These are phyloP conservation scores for Catalaphyllia jardinei DNA, from an alignment of 64 coral and sea anemone species.

Conservation along the genomic window DNA sequence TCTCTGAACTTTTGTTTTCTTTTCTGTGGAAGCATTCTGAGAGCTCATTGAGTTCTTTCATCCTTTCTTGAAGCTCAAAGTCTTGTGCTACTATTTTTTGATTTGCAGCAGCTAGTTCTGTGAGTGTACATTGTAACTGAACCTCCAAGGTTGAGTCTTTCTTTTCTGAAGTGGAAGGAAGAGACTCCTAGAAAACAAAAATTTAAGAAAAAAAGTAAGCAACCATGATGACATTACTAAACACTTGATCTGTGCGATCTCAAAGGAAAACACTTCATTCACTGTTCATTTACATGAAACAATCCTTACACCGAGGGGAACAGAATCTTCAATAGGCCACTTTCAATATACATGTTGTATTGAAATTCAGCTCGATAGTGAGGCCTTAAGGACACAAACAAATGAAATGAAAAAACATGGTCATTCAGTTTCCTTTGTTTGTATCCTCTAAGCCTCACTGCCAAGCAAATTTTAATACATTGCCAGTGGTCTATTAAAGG, in stretches of 20 bases:
- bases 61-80: constrained; percentile 53
- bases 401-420: too few species aligned
- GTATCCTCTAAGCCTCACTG: too few species aligned
- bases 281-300: too few species aligned
- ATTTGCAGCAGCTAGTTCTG: constrained; percentile 30
- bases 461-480: too few species aligned
- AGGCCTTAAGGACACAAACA: too few species aligned
- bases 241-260: background rate
- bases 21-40: constrained; percentile 62
- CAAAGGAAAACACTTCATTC: too few species aligned
- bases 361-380: too few species aligned
- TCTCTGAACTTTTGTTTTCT: constrained; percentile 46
- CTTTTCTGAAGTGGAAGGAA: background rate
- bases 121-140: constrained; percentile 3
- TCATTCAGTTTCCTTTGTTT: too few species aligned
- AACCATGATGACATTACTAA: background rate
- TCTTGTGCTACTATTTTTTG: constrained; percentile 38
- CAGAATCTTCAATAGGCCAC: too few species aligned
- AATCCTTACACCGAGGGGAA: too few species aligned
- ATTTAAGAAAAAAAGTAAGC: background rate
- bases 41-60: constrained; percentile 55
- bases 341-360: too few species aligned
- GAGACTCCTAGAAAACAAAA: background rate
- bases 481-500: too few species aligned
- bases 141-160: background rate